phyloP scores from a whole-genome alignment of 2,888 invertebrate species.

The Dryobotodes eremita region DNA sequence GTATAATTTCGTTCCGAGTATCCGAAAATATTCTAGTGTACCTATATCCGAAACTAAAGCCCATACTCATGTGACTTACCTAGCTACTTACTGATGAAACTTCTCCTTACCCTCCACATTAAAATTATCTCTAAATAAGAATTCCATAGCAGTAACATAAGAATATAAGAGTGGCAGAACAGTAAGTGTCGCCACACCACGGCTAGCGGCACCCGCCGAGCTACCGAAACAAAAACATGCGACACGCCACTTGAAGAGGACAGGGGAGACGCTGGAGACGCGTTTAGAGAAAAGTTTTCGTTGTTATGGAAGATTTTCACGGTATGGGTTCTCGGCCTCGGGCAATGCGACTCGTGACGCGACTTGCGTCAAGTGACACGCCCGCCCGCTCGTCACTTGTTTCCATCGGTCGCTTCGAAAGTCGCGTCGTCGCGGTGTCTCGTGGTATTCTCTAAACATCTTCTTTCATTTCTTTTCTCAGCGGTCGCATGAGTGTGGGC shows the following conservation, averaged over 20 bases:
- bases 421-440: too few species aligned
- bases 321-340: too few species aligned
- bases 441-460: too few species aligned
- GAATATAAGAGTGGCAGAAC: slow-evolving; percentile 13
- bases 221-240: slow-evolving; percentile 68
- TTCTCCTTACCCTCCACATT: neutral
- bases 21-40: neutral
- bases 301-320: too few species aligned
- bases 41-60: neutral
- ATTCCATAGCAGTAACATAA: slow-evolving; percentile 19
- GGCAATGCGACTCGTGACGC: too few species aligned
- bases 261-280: slow-evolving; percentile 47
- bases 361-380: too few species aligned
- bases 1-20: neutral
- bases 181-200: slow-evolving; percentile 42
- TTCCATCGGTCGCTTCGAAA: too few species aligned
- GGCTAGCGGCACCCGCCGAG: slow-evolving; percentile 43
- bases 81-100: neutral
- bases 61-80: neutral
- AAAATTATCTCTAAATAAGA: neutral
- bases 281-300: neutral
- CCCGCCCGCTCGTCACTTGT: too few species aligned
- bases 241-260: slow-evolving; percentile 55
- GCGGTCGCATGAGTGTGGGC: too few species aligned
- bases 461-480: too few species aligned